Evolutionary conservation across 2,888 invertebrate species (phyloP), one percentile per base, ranked within the genome.

Genomic region (Ethmia dodecea): DNA sequence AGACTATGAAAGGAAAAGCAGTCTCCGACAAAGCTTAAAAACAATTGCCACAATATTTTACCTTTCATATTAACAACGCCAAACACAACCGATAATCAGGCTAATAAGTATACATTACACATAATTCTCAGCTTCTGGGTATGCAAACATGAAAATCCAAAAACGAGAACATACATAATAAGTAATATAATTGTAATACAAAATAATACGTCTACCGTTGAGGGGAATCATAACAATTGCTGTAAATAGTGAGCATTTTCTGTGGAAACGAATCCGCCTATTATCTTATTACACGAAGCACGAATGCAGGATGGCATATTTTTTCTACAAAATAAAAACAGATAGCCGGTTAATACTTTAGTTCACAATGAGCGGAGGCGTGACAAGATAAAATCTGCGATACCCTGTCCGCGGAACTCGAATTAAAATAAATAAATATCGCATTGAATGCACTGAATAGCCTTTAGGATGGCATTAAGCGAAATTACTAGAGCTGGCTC

Each of bases 311-410:
- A 55, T 57, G 49, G 47, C 34, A 32, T 28, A 26, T 38, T 26
- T 52, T 60, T 69, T 73, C 71, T 72, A 60, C 65, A 52, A 50
- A 64, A 68, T 60, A 68, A 70, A 75, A 70, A 58, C 61, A 52
- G 47, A 53, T 51, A 55, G 59, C 54, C 62, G 52, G 63, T 73
- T 69, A 70, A 63, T 56, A 66, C 57, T 59, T 49, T 61, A 63
- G 61, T 70, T 63, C 60, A 72, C 72, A 72, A 69, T 74, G 65
- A 71, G 67, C 66, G 59, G 61, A 69, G 75, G 73, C 80, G 80
- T 80, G 80, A 83, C 80, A 70, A 75, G 81, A 83, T 81, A 78
- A 69, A 64, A 83, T 83, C 79, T 73, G 63, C 62, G 61, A 68
- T 67, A 62, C 69, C 58, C 55, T 59, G 61, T 60, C 67, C 64